Evolutionary conservation across 1,140 invertebrate genomes (phyloP).

Genomic region (Aphis gossypii): DNA sequence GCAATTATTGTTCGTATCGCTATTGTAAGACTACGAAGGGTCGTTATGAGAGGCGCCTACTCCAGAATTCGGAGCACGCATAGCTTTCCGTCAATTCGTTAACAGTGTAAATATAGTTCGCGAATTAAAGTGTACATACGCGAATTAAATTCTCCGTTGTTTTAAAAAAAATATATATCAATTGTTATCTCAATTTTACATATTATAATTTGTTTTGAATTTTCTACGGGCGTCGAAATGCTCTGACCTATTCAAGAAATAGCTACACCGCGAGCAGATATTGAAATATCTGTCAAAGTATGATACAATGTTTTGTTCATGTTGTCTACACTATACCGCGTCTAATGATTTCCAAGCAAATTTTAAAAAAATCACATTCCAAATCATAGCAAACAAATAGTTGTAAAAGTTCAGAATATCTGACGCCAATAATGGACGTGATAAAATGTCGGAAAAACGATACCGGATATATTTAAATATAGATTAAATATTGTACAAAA

Average conservation of each 20-base stretch:
- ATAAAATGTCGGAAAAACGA: not conserved
- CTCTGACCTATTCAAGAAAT: not conserved
- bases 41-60: not conserved
- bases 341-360: too few species aligned
- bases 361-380: not conserved
- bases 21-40: too few species aligned
- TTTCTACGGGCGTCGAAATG: not conserved
- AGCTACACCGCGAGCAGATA: too few species aligned
- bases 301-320: too few species aligned
- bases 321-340: too few species aligned
- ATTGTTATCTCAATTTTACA: too few species aligned
- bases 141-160: too few species aligned
- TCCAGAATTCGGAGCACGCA: too few species aligned
- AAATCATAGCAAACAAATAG: not conserved
- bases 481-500: not conserved
- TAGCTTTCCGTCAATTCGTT: not conserved
- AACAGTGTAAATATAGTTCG: not conserved
- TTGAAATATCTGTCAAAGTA: too few species aligned
- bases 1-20: too few species aligned
- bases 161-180: too few species aligned
- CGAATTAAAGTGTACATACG: not conserved
- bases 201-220: too few species aligned
- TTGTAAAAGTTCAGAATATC: not conserved
- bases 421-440: not conserved
- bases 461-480: not conserved